Base-by-base conservation (phyloP, 2,797 vertebrate genomes). In the Falco cherrug region DNA sequence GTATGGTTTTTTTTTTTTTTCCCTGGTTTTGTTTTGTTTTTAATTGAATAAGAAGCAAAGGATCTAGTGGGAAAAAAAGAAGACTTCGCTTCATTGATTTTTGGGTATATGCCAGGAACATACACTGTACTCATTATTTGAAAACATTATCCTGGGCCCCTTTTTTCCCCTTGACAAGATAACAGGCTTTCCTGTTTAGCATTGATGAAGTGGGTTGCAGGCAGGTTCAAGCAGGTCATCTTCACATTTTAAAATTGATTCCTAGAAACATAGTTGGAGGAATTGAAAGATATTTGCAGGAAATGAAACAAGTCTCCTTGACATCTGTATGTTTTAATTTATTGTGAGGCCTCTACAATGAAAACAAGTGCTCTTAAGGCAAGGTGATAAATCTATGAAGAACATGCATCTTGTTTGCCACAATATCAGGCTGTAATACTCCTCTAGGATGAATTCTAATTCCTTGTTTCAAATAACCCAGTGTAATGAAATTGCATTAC, bases 161-260 rank as follows among this genome's bases (percentile, higher is more conserved):
- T 24, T 91, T 92, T 31, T 76, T 35, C 14, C 19, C 29, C 22
- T 63, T 87, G 43, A 80, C n/a, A 60, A 77, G 75, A 9, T 87
- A 87, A 85, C 16, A 91, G 48, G 37, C 33, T 85, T 87, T 78
- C 51, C 48, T 29, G 13, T 78, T 77, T 48, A 78, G 67, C 56
- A 74, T 28, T 89, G 82, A 87, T 76, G 26, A 87, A 91, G 45
- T 89, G 31, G 25, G 10, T 77, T 82, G 43, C 24, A 73, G 75
- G 18, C 47, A 80, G 63, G 47, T 89, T 93, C 87, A 89, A 48
- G 74, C 19, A 61, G 41, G 35, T 69, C 7, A 16, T 93, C 8
- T 76, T 89, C 60, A 77, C 56, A 41, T 84, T 90, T 90, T 85
- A 70, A 87, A 95, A 89, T 8, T 79, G 51, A 74, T 84, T 93